These are phyloP conservation scores for Chymomyza caudatula DNA, from an alignment of 2,888 invertebrate species.

Conservation along the genomic window DNA sequence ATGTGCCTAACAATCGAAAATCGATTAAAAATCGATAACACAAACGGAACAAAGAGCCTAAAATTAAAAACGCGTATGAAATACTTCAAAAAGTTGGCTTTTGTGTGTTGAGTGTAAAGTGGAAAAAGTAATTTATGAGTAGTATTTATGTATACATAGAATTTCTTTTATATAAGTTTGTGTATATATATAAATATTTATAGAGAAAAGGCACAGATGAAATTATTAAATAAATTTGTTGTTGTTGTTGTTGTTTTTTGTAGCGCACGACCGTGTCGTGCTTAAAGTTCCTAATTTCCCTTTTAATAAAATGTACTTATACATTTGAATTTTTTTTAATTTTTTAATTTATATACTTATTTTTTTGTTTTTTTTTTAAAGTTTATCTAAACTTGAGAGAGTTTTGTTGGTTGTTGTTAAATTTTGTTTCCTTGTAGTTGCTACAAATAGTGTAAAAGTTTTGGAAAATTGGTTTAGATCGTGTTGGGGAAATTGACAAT, in stretches of 20 bases:
- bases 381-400: constrained; percentile 52
- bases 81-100: background rate
- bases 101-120: background rate
- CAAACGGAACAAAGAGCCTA: no score
- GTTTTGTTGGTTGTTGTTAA: constrained; percentile 7
- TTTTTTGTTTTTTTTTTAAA: constrained; percentile 36
- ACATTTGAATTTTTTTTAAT: no score
- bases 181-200: constrained; percentile 38
- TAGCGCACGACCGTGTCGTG: constrained; percentile 5
- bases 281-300: constrained; percentile 50
- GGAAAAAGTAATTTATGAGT: background rate
- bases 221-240: constrained; percentile 69
- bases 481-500: constrained; percentile 63
- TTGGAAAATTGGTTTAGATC: constrained; percentile 42
- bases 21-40: no score
- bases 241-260: constrained; percentile 47
- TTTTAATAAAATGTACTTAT: constrained; percentile 14
- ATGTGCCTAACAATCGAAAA: no score
- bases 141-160: constrained; percentile 22
- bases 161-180: constrained; percentile 22
- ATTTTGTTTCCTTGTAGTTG: no score
- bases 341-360: constrained; percentile 11
- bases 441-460: constrained; percentile 66
- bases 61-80: no score
- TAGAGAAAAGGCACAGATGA: constrained; percentile 76